These are phyloP conservation scores for Gobius niger DNA, from an alignment of 2,113 vertebrate species.

Conservation along the genomic window DNA sequence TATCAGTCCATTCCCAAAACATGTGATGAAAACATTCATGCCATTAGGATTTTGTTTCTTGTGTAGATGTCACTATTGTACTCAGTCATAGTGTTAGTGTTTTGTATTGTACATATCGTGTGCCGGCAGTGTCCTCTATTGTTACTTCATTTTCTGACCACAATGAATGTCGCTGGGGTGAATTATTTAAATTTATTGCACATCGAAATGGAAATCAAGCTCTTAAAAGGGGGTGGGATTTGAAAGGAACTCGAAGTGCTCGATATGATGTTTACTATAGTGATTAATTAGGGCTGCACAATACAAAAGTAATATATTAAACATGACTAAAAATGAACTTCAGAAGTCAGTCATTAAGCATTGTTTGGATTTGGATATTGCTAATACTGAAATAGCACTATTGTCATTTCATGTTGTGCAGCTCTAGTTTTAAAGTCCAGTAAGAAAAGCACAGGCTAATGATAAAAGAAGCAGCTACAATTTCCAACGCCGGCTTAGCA, in stretches of 20 bases:
- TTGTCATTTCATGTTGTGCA: too few relatives aligned
- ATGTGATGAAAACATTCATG: constrained; percentile 14
- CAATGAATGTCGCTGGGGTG: constrained; percentile 52
- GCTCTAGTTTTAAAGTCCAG: too few relatives aligned
- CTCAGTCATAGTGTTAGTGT: constrained; percentile 31
- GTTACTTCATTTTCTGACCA: constrained; percentile 32
- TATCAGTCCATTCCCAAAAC: neutral
- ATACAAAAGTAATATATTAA: too few relatives aligned
- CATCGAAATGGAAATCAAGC: constrained; percentile 8
- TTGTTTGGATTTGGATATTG: too few relatives aligned
- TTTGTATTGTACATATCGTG: constrained; percentile 42
- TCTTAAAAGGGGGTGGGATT: neutral
- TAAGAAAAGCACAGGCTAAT: too few relatives aligned
- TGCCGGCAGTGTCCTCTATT: constrained; percentile 25
- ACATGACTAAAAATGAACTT: too few relatives aligned
- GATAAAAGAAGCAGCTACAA: neutral
- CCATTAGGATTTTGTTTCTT: constrained; percentile 28
- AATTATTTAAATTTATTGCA: constrained; percentile 13
- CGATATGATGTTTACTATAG: neutral
- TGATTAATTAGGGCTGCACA: too few relatives aligned
- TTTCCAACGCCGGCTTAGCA: neutral
- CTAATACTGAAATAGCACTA: too few relatives aligned
- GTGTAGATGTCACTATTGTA: constrained; percentile 13
- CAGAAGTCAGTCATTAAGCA: too few relatives aligned
- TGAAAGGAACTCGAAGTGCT: neutral